These are phyloP conservation scores for Zophobas morio DNA, from an alignment of 1,140 invertebrate genomes.

Conservation along the genomic window DNA sequence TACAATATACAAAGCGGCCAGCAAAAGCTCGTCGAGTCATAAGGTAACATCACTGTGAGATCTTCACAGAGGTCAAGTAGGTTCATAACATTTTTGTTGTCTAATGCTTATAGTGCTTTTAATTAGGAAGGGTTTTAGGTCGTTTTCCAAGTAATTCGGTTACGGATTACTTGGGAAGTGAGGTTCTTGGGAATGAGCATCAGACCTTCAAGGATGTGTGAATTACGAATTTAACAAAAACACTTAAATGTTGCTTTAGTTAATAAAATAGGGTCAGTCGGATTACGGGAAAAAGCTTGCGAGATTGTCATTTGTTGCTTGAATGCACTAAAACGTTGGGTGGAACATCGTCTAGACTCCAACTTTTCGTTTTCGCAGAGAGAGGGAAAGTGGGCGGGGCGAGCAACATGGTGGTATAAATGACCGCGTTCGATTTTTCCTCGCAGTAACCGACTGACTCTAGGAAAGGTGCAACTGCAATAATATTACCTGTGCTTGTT, in stretches of 20 bases:
- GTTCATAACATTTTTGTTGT: conserved; percentile 54
- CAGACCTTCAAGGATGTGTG: conserved; percentile 5
- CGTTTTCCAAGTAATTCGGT: no score
- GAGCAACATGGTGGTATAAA: no score
- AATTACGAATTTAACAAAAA: neutral
- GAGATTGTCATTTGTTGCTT: no score
- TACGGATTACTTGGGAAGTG: no score
- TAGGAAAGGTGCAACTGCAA: conserved; percentile 28
- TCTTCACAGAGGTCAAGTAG: conserved; percentile 57
- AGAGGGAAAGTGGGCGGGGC: no score
- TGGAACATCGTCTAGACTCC: neutral
- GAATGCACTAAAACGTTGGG: neutral
- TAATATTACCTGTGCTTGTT: conserved; percentile 38
- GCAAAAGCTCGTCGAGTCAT: conserved; percentile 75
- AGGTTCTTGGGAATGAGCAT: neutral
- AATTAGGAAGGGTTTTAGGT: neutral
- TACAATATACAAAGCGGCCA: conserved; percentile 82
- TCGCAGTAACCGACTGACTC: neutral
- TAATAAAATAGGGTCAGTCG: neutral
- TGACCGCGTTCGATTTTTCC: neutral
- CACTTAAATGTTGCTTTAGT: neutral
- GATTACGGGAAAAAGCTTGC: no score
- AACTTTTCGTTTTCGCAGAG: neutral
- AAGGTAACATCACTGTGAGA: conserved; percentile 69
- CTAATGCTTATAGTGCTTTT: conserved; percentile 40